Evolutionary conservation across 2,797 vertebrate species (phyloP), one percentile per base, ranked within the genome.

Genomic region (Bradypodion pumilum): DNA sequence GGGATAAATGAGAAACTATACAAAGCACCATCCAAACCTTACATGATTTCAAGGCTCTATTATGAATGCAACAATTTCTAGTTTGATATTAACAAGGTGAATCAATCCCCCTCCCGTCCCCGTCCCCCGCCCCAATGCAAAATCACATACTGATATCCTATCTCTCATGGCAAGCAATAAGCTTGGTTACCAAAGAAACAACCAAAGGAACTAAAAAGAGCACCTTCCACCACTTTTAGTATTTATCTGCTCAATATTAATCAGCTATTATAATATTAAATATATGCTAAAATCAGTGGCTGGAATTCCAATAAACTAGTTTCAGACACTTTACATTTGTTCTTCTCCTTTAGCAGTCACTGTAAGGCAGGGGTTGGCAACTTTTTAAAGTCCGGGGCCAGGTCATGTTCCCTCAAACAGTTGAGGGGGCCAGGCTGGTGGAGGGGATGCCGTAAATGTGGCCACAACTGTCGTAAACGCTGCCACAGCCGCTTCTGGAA

Each of bases 131-230:
- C 25, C 46, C n/a, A 21, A 68, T 73, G 25, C 35, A 68, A 78
- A 46, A 3, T 27, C 42, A 56, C 63, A 80, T 9, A 49, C 42
- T 35, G n/a, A 74, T 52, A 65, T 29, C 5, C 68, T 32, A 37
- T 52, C 42, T 74, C 32, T 60, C 59, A 6, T 59, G 13, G 12
- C n/a, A 37, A 37, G 32, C 23, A 62, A 49, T 65, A 40, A 77
- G 46, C 63, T 56, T 80, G 23, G 37, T 75, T 59, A 69, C 52
- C 49, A 80, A 42, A 75, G 52, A 81, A 76, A 69, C 52, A 76
- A 76, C 13, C 4, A 29, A 10, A 44, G 35, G 23, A 35, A 9
- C 23, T 23, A 12, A 62, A 60, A 21, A 62, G 32, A 69, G 37
- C 10, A 46, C 2, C 40, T 19, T 29, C 65, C 27, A 56, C 52